These are phyloP conservation scores for Leucophenga maculata DNA, from an alignment of 2,888 invertebrate species.

Conservation along the genomic window DNA sequence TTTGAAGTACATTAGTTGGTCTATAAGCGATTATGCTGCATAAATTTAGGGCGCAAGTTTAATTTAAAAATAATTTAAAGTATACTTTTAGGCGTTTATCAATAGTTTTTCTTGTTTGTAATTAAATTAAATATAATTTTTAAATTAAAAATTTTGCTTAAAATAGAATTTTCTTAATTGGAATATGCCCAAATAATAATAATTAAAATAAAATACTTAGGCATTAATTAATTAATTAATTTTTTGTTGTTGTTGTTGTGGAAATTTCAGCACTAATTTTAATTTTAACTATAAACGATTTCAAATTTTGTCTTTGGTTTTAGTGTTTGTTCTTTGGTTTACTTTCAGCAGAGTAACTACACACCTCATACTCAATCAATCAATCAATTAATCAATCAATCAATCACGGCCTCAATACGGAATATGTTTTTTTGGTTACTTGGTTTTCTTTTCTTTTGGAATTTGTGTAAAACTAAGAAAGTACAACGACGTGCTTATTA, in stretches of 20 bases:
- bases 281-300: neutral
- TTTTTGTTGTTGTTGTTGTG: neutral
- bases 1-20: too few relatives aligned
- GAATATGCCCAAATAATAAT: neutral
- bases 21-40: neutral
- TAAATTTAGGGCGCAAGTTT: too few relatives aligned
- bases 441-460: conserved; percentile 21
- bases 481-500: conserved; percentile 35
- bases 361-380: neutral
- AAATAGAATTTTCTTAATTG: too few relatives aligned
- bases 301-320: conserved; percentile 6
- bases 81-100: too few relatives aligned
- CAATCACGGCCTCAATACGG: conserved; percentile 17
- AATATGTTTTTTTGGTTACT: conserved; percentile 13
- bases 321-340: neutral
- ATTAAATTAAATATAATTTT: neutral
- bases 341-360: neutral
- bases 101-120: too few relatives aligned
- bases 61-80: too few relatives aligned
- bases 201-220: neutral
- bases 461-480: conserved; percentile 57
- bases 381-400: neutral
- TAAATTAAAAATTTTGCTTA: too few relatives aligned
- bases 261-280: neutral
- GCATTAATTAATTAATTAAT: neutral